Conservation (phyloP, 2,797 vertebrate genomes). For the Botia almorhae region DNA sequence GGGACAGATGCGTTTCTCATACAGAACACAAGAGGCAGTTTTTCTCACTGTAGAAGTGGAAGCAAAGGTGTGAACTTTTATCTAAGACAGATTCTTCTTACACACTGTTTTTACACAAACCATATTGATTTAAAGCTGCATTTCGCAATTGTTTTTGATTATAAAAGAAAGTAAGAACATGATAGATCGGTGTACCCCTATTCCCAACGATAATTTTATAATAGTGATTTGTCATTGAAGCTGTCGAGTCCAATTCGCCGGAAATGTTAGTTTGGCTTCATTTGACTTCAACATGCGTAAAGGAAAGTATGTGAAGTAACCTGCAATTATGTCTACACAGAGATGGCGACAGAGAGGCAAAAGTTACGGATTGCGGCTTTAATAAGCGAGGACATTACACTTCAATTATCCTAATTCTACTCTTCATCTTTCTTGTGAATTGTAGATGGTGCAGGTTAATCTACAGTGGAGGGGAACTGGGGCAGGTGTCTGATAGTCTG, state of each 20-base stretch:
- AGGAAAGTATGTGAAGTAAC: too few relatives aligned
- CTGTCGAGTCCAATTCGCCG: too few relatives aligned
- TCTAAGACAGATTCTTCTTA: neutral
- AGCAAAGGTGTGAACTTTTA: too few relatives aligned
- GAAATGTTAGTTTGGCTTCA: too few relatives aligned
- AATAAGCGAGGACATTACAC: neutral
- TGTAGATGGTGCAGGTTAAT: neutral
- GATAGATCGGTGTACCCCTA: too few relatives aligned
- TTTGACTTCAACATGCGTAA: neutral
- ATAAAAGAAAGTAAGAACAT: too few relatives aligned
- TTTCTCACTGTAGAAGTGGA: neutral
- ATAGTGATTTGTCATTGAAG: too few relatives aligned
- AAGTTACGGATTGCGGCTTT: too few relatives aligned
- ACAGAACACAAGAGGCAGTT: neutral
- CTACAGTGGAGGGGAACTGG: neutral
- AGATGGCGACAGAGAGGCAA: too few relatives aligned
- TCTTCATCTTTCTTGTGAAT: neutral
- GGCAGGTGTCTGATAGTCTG: constrained; percentile 31
- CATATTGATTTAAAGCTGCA: neutral
- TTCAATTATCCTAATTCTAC: neutral
- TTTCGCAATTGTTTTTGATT: too few relatives aligned
- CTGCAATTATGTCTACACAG: too few relatives aligned
- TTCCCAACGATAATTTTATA: too few relatives aligned
- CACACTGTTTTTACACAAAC: neutral
- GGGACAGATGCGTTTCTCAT: neutral